Evolutionary conservation across 2,113 vertebrate genomes (phyloP).

Genomic region (Eubucco bourcierii): DNA sequence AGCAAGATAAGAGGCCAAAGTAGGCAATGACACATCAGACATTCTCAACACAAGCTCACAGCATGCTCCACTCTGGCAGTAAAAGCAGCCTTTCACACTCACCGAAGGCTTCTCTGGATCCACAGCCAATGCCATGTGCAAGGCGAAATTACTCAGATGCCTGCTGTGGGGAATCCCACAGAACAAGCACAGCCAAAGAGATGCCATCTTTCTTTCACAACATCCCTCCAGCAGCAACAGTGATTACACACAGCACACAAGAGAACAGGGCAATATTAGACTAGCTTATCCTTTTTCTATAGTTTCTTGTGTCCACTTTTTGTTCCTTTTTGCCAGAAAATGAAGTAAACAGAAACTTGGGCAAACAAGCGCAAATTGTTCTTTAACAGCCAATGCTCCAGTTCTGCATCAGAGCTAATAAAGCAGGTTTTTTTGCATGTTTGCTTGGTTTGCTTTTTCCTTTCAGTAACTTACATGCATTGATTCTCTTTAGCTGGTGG

Average conservation of each 20-base stretch:
- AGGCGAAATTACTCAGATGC: conserved; percentile 38
- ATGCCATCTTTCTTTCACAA: neutral
- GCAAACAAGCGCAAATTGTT: too few relatives aligned
- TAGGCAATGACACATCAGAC: neutral
- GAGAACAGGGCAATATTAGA: neutral
- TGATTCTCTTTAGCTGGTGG: neutral
- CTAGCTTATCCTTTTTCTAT: neutral
- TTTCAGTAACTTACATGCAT: neutral
- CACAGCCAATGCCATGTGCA: conserved; percentile 91
- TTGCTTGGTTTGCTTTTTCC: too few relatives aligned
- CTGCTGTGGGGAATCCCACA: neutral
- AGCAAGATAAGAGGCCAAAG: neutral
- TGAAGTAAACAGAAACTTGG: too few relatives aligned
- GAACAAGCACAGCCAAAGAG: neutral
- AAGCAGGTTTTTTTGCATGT: neutral
- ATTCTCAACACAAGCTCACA: neutral
- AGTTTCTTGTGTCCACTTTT: neutral
- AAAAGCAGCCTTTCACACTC: conserved; percentile 70
- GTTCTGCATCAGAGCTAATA: neutral
- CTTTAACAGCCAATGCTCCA: too few relatives aligned
- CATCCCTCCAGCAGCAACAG: neutral
- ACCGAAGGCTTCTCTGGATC: conserved; percentile 96
- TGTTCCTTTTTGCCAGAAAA: too few relatives aligned
- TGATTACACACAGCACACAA: neutral
- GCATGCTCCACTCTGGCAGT: neutral